Conservation (phyloP, 2,888 invertebrate species). For the Eilema depressum region DNA sequence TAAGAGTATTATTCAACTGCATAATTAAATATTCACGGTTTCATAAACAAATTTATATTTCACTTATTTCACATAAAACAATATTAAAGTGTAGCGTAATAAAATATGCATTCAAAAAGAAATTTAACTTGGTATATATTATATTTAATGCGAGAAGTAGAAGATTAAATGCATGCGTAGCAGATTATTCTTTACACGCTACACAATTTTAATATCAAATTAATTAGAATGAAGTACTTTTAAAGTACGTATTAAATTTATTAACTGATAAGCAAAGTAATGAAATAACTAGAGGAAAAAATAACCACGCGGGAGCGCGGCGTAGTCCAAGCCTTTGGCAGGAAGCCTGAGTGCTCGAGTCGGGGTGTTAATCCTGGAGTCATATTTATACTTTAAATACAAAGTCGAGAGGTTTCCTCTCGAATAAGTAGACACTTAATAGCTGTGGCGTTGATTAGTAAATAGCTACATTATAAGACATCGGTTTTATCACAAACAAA, state of each 20-base stretch:
- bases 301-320: background rate
- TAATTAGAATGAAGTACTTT: background rate
- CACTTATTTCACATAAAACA: background rate
- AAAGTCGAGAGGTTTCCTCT: background rate
- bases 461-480: background rate
- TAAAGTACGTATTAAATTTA: background rate
- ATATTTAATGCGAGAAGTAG: slow-evolving; percentile 2
- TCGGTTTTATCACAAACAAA: background rate
- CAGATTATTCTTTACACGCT: background rate
- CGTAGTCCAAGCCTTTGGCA: background rate
- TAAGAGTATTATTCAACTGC: background rate
- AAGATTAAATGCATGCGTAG: background rate
- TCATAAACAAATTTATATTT: background rate
- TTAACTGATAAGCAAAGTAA: background rate
- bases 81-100: background rate
- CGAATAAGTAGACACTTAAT: background rate
- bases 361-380: background rate
- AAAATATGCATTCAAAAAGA: background rate
- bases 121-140: slow-evolving; percentile 2
- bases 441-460: background rate
- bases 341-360: background rate
- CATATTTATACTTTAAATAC: background rate
- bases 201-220: slow-evolving; percentile 2
- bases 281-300: background rate
- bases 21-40: background rate